phyloP scores from a whole-genome alignment of 2,888 invertebrate genomes.

The Erebia aethiops region DNA sequence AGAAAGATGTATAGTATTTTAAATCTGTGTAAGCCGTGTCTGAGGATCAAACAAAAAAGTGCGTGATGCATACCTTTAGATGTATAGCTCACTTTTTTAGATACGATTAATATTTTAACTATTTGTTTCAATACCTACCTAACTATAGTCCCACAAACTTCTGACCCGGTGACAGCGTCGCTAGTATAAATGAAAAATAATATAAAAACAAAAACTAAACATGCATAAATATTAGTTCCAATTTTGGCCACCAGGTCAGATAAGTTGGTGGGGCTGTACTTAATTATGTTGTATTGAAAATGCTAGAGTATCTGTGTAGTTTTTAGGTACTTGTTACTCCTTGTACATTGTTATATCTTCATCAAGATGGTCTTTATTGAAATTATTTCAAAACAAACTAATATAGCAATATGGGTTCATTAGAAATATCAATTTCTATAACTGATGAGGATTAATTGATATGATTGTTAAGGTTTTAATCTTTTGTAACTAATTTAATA shows the following conservation, averaged over 20 bases:
- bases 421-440: neutral
- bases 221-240: too few relatives aligned
- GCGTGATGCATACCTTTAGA: constrained; percentile 38
- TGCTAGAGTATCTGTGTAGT: constrained; percentile 26
- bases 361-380: neutral
- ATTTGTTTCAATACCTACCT: constrained; percentile 13
- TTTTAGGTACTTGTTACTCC: neutral
- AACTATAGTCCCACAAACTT: too few relatives aligned
- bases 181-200: too few relatives aligned
- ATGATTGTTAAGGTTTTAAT: neutral
- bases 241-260: too few relatives aligned
- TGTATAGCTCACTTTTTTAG: constrained; percentile 35
- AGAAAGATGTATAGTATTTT: neutral
- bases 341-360: constrained; percentile 10
- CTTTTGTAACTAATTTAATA: neutral
- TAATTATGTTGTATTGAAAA: constrained; percentile 16
- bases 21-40: neutral
- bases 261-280: neutral
- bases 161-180: too few relatives aligned
- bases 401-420: neutral
- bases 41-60: constrained; percentile 25
- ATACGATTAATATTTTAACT: constrained; percentile 19
- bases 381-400: neutral
- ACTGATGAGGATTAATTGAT: neutral
- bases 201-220: too few relatives aligned